Evolutionary conservation across 1,140 invertebrate genomes (phyloP), one percentile per base, ranked within the genome.

Genomic region (Temnothorax curvispinosus): DNA sequence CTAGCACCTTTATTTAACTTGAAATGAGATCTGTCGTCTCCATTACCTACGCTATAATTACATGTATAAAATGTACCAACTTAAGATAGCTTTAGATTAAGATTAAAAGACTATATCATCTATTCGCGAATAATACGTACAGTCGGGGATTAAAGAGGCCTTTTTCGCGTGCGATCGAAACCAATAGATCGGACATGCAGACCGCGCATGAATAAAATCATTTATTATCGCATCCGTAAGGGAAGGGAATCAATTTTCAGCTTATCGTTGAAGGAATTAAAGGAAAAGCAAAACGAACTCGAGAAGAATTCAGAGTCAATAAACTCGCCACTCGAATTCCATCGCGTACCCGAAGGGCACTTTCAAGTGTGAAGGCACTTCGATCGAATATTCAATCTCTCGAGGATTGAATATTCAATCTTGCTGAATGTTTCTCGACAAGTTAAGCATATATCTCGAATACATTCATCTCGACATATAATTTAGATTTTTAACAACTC

Each of bases 11-110:
- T 9, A 72, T 72, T 80, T 69, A 41, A 56, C 18, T 54, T 15
- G 35, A 47, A 52, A 32, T 69, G 35, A 60, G 71, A 80, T 88
- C 77, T 60, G 44, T 60, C 75, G 77, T 88, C 82, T 88, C 72
- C 87, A 84, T 75, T 44, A 87, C 47, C 62, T 90, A 84, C 52
- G 84, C 77, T 89, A 91, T 84, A 76, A 88, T 89, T 90, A 90
- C 64, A 88, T 91, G 90, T 91, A 91, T 91, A 91, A 90, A 91
- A 90, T 90, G 90, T 91, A 90, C 62, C 87, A 85, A 91, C 77
- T 71, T 90, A 87, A 91, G 85, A 87, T 91, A 91, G 76, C 58
- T 77, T 84, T 91, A 91, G 71, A 58, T 56, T 90, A 90, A 90
- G 89, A 76, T 85, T 88, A 77, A 87, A 90, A 90, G 78, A 74